Percentiles rank a stretch among this genome's conserved stretches.
Conservation (phyloP, 2,888 invertebrate genomes). For the Melanostoma mellinum region DNA sequence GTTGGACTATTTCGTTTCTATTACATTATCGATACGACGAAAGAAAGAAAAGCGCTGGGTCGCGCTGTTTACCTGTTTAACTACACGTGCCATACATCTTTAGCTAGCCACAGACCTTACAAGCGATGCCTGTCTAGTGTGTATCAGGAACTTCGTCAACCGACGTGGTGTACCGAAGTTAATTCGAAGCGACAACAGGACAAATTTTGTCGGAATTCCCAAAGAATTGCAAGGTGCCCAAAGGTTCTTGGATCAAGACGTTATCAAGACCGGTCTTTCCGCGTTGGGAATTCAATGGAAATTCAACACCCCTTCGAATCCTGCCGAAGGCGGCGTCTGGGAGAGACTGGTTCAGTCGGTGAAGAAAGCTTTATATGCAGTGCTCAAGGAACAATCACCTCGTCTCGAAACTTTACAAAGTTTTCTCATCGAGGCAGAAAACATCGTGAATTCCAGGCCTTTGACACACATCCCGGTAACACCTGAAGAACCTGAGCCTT, state of each 20-base stretch:
- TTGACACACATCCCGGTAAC: constrained; percentile 19
- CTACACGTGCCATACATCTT: constrained; percentile 43
- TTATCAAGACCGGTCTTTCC: neutral
- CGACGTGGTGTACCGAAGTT: constrained; percentile 45
- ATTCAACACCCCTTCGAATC: constrained; percentile 28
- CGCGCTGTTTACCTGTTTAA: constrained; percentile 1
- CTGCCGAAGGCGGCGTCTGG: constrained; percentile 20
- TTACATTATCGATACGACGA: constrained; percentile 33
- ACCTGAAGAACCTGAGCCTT: neutral
- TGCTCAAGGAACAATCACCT: neutral
- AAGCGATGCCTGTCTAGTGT: constrained; percentile 51
- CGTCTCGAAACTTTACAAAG: constrained; percentile 3
- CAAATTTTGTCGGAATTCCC: constrained; percentile 55
- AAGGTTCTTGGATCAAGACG: neutral
- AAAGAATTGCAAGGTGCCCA: constrained; percentile 3
- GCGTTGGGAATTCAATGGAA: constrained; percentile 13
- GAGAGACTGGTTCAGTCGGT: constrained; percentile 14
- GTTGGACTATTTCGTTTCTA: constrained; percentile 57
- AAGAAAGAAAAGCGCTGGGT: constrained; percentile 33
- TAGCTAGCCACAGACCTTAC: constrained; percentile 48
- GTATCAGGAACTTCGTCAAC: constrained; percentile 57
- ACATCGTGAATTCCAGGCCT: constrained; percentile 5
- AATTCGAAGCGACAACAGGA: constrained; percentile 59
- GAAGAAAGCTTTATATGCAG: constrained; percentile 5
- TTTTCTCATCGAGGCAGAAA: constrained; percentile 12